Percentiles rank a stretch among this genome's conserved stretches.
These are phyloP conservation scores for Penaeus monodon DNA, from an alignment of 2,888 invertebrate genomes.

Conservation along the genomic window DNA sequence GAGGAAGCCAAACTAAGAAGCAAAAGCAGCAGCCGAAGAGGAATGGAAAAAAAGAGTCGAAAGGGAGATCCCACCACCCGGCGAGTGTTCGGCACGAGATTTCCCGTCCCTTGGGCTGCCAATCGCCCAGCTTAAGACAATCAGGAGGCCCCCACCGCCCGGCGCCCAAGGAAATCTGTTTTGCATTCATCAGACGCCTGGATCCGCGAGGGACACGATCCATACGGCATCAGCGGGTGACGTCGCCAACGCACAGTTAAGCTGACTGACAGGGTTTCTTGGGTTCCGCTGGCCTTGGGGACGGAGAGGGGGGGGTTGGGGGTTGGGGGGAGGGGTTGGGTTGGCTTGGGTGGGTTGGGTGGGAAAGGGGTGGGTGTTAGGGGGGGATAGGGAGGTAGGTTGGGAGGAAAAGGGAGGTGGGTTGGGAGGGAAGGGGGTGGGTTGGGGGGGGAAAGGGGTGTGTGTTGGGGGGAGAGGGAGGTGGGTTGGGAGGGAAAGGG, in stretches of 20 bases:
- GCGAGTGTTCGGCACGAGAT: no score
- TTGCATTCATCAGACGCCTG: no score
- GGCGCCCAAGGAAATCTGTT: no score
- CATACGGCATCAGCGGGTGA: no score
- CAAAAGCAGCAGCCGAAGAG: not conserved
- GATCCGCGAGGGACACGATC: no score
- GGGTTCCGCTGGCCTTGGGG: not conserved
- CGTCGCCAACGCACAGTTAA: not conserved
- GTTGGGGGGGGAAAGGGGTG: not conserved
- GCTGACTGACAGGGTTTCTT: not conserved
- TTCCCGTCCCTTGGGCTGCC: no score
- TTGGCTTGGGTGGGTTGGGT: not conserved
- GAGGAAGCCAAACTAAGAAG: not conserved
- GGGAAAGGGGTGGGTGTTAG: no score
- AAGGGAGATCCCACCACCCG: no score
- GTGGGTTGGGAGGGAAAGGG: no score
- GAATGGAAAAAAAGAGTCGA: not conserved
- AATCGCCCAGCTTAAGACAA: no score
- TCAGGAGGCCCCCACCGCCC: no score
- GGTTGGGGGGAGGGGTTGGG: not conserved
- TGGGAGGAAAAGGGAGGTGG: not conserved
- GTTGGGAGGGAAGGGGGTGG: not conserved
- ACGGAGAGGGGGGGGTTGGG: not conserved
- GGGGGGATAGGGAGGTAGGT: not conserved
- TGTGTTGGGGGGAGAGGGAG: no score